Evolutionary conservation across 1,140 invertebrate species (phyloP).

Genomic region (Trichogramma pretiosum): DNA sequence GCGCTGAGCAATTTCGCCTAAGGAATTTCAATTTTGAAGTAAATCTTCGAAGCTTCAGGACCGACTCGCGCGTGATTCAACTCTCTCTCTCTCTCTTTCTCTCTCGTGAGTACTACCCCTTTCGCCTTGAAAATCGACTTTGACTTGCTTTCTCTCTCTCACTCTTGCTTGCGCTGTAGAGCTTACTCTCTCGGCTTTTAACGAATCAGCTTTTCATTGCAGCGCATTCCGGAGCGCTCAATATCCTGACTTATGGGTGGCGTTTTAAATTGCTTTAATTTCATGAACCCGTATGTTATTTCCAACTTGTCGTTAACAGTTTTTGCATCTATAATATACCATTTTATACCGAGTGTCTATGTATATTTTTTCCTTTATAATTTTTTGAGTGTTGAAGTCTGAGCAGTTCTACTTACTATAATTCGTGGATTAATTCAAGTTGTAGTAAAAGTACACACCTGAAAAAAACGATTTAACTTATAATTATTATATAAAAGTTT

Average conservation of each 20-base stretch:
- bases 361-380: too few species aligned
- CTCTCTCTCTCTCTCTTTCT: too few species aligned
- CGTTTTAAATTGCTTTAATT: not conserved
- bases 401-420: too few species aligned
- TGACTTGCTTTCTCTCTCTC: not conserved
- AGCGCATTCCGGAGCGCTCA: not conserved
- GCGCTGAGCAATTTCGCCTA: too few species aligned
- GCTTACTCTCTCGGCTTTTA: not conserved
- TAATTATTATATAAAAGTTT: too few species aligned
- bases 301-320: too few species aligned
- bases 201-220: slow-evolving; percentile 1
- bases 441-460: too few species aligned
- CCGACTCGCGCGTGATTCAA: not conserved
- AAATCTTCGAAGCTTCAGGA: slow-evolving; percentile 10
- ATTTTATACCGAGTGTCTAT: too few species aligned
- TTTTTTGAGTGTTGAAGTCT: too few species aligned
- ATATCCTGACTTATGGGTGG: not conserved
- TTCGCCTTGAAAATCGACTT: slow-evolving; percentile 5
- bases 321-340: too few species aligned
- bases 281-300: not conserved
- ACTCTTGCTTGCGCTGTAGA: not conserved
- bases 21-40: slow-evolving; percentile 15
- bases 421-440: too few species aligned
- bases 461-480: too few species aligned
- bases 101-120: not conserved